These are phyloP conservation scores for Papilio elwesi DNA, from an alignment of 2,888 invertebrate genomes.

Conservation along the genomic window DNA sequence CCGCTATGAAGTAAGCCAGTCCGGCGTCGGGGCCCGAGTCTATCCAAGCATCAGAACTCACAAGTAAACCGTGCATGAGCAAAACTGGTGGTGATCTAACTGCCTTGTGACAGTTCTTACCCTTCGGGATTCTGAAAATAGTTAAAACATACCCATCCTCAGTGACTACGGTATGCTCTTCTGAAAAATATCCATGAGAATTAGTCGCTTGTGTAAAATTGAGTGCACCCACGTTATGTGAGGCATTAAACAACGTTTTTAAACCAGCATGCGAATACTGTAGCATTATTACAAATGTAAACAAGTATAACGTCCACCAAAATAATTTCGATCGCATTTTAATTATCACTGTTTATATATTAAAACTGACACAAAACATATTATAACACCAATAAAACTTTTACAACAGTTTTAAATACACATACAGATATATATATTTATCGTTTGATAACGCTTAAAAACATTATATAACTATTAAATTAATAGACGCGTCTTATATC, in stretches of 20 bases:
- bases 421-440: too few relatives aligned
- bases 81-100: conserved; percentile 59
- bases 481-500: not conserved
- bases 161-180: conserved; percentile 62
- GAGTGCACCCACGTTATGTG: not conserved
- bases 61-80: conserved; percentile 68
- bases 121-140: conserved; percentile 58
- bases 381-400: not conserved
- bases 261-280: conserved; percentile 10
- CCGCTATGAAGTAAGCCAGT: conserved; percentile 54
- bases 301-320: not conserved
- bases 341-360: not conserved
- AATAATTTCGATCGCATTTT: conserved; percentile 1
- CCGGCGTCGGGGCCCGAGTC: conserved; percentile 63
- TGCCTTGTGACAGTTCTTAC: conserved; percentile 51
- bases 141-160: conserved; percentile 68
- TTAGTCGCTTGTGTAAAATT: conserved; percentile 60
- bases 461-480: not conserved
- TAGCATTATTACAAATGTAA: not conserved
- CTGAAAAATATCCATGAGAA: conserved; percentile 58
- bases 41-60: conserved; percentile 64
- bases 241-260: not conserved
- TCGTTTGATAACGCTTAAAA: too few relatives aligned
- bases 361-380: not conserved
- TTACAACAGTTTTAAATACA: not conserved